Evolutionary conservation across 2,888 invertebrate genomes (phyloP).

Genomic region (Ophraella communa): DNA sequence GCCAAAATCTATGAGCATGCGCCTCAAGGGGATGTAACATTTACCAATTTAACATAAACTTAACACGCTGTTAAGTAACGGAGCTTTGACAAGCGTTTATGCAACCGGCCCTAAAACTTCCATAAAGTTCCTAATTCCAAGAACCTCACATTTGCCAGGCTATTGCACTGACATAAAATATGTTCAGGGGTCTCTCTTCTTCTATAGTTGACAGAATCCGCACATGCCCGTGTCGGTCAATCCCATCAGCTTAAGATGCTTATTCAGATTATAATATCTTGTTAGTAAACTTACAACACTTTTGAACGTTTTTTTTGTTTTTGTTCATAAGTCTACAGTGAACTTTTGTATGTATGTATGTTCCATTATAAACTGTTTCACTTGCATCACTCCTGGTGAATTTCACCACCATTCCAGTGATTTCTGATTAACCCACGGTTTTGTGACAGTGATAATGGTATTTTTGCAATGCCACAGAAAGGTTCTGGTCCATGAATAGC

Average conservation of each 20-base stretch:
- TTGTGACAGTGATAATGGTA: background rate
- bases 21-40: no score
- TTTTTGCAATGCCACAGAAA: background rate
- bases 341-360: no score
- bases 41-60: no score
- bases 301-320: background rate
- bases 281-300: background rate
- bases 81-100: no score
- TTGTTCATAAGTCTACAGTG: background rate
- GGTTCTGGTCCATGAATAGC: background rate
- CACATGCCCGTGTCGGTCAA: background rate
- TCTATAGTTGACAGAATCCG: constrained; percentile 2
- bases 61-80: no score
- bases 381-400: background rate
- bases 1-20: no score
- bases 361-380: no score
- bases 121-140: no score
- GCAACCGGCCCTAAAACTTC: no score
- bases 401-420: background rate
- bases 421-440: background rate
- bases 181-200: background rate
- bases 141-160: no score
- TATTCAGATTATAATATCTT: background rate
- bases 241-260: background rate
- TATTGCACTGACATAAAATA: background rate